phyloP scores from a whole-genome alignment of 2,888 invertebrate species.

The Apamea crenata region DNA sequence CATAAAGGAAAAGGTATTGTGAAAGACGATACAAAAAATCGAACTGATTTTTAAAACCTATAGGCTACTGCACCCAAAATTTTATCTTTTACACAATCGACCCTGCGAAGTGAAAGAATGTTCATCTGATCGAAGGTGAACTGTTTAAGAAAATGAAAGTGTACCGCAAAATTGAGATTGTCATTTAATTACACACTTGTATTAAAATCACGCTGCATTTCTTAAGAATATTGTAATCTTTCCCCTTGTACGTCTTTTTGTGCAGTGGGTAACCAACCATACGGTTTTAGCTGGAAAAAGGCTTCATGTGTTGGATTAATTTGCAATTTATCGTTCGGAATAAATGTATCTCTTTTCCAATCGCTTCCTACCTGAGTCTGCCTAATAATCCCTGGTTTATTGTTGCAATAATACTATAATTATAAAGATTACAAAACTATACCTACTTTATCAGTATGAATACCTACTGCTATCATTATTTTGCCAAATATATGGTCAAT shows the following conservation, averaged over 20 bases:
- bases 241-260: background rate
- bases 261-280: background rate
- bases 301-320: background rate
- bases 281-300: background rate
- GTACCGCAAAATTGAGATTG: conserved; percentile 11
- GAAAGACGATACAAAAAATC: background rate
- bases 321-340: background rate
- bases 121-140: conserved; percentile 54
- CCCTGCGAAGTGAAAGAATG: conserved; percentile 44
- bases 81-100: conserved; percentile 47
- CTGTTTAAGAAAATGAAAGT: conserved; percentile 42
- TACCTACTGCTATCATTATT: background rate
- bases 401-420: background rate
- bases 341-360: background rate
- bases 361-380: background rate
- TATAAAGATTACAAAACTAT: conserved; percentile 3
- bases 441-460: background rate
- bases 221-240: conserved; percentile 31
- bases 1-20: background rate
- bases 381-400: background rate
- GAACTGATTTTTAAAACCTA: background rate
- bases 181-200: conserved; percentile 20
- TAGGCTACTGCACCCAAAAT: background rate
- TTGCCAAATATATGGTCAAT: background rate
- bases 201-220: conserved; percentile 26